Conservation (phyloP, 92 coral and sea anemone genomes). For the Umimayanthus chanpuru region DNA sequence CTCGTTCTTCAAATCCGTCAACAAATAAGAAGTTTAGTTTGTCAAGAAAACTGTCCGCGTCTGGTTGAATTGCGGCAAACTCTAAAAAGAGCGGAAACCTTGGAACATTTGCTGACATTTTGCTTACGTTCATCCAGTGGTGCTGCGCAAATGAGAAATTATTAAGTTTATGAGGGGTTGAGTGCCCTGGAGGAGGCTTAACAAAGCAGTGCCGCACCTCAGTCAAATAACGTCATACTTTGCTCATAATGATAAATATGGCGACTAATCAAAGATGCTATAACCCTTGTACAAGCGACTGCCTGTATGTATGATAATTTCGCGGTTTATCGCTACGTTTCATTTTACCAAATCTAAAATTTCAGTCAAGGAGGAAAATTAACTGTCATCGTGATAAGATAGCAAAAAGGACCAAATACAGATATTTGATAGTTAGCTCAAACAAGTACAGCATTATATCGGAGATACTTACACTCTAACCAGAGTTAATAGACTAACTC, state of each 20-base stretch:
- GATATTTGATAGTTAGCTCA: not conserved
- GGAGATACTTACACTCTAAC: too few relatives aligned
- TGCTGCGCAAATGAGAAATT: constrained; percentile 28
- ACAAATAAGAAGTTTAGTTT: not conserved
- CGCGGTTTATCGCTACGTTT: not conserved
- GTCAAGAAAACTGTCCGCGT: not conserved
- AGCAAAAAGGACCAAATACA: not conserved
- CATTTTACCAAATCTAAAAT: not conserved
- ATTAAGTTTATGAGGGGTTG: constrained; percentile 27
- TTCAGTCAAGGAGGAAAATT: too few relatives aligned
- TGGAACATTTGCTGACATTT: constrained; percentile 1
- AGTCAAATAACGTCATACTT: constrained; percentile 23
- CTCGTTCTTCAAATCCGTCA: constrained; percentile 15
- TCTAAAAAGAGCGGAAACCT: not conserved
- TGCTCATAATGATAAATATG: constrained; percentile 4
- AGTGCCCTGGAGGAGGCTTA: constrained; percentile 16
- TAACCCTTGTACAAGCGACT: not conserved
- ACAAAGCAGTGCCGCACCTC: constrained; percentile 37
- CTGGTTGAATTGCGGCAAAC: not conserved
- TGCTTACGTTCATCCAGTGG: not conserved
- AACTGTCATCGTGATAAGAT: not conserved
- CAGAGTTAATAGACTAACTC: too few relatives aligned
- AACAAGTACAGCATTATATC: not conserved
- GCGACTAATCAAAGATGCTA: constrained; percentile 34
- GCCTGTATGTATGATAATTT: not conserved